phyloP scores from a whole-genome alignment of 2,113 vertebrate genomes.

The Scolopax mira region DNA sequence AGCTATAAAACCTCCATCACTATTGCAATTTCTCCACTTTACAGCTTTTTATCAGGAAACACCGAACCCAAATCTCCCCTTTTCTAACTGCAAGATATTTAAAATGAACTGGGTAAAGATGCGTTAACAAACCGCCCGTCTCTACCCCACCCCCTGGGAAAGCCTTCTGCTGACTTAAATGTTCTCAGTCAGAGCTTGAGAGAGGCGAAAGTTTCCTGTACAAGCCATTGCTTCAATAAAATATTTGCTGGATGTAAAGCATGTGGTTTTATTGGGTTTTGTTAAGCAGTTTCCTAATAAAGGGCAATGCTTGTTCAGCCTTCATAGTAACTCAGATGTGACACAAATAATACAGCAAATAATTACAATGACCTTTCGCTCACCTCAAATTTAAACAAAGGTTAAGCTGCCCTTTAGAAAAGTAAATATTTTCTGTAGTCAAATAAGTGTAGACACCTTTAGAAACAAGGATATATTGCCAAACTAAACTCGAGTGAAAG shows the following conservation, averaged over 20 bases:
- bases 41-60: constrained; percentile 15
- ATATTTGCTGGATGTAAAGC: constrained; percentile 66
- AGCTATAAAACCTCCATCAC: not conserved
- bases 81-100: constrained; percentile 13
- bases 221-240: constrained; percentile 64
- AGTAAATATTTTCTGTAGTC: constrained; percentile 79
- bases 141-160: constrained; percentile 31
- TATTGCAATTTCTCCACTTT: not conserved
- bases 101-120: constrained; percentile 39
- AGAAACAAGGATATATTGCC: constrained; percentile 68
- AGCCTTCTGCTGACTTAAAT: constrained; percentile 46
- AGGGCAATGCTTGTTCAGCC: constrained; percentile 70
- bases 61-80: not conserved
- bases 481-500: constrained; percentile 65
- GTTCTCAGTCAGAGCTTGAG: constrained; percentile 54
- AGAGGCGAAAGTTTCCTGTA: constrained; percentile 55
- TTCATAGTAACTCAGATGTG: constrained; percentile 74
- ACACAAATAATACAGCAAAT: constrained; percentile 81
- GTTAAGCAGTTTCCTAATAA: constrained; percentile 70
- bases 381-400: constrained; percentile 82
- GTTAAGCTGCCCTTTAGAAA: constrained; percentile 81
- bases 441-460: constrained; percentile 77
- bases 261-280: constrained; percentile 57
- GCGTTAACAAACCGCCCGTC: constrained; percentile 6
- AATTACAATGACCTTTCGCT: constrained; percentile 78